These are phyloP conservation scores for Poecilia latipinna DNA, from an alignment of 2,113 vertebrate species.

Conservation along the genomic window DNA sequence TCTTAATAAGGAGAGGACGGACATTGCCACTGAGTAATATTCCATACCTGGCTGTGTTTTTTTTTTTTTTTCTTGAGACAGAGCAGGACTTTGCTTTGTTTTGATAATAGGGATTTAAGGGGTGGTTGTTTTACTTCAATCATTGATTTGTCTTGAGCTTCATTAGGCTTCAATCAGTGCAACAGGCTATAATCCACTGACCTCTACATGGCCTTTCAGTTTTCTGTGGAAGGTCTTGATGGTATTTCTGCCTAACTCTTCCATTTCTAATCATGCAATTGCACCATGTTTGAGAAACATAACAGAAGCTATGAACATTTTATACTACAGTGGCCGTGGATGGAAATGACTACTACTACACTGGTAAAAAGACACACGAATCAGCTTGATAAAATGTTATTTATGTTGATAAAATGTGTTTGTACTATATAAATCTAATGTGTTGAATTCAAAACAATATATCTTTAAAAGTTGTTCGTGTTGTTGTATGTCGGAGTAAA, in stretches of 20 bases:
- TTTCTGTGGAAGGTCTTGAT: not conserved
- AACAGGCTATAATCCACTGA: slow-evolving; percentile 18
- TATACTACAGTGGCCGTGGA: slow-evolving; percentile 49
- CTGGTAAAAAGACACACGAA: slow-evolving; percentile 5
- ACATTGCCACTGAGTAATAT: slow-evolving; percentile 18
- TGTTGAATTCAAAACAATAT: slow-evolving; percentile 13
- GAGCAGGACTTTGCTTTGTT: slow-evolving; percentile 25
- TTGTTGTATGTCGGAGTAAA: slow-evolving; percentile 2
- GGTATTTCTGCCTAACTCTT: slow-evolving; percentile 3
- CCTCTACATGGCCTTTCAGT: slow-evolving; percentile 3
- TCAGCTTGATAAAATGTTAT: slow-evolving; percentile 39
- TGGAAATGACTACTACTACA: slow-evolving; percentile 1
- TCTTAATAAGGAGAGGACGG: slow-evolving; percentile 26
- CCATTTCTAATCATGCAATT: slow-evolving; percentile 12
- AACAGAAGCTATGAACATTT: slow-evolving; percentile 5
- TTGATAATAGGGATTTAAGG: slow-evolving; percentile 13
- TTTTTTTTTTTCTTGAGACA: no score
- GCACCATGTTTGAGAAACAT: not conserved
- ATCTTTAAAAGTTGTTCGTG: not conserved
- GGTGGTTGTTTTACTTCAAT: slow-evolving; percentile 20
- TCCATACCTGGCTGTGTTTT: slow-evolving; percentile 7
- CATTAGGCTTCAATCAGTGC: slow-evolving; percentile 13
- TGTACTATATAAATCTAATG: slow-evolving; percentile 28
- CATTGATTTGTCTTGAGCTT: slow-evolving; percentile 15
- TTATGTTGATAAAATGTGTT: slow-evolving; percentile 50